phyloP scores from a whole-genome alignment of 2,888 invertebrate species.

The Aethes cnicana region DNA sequence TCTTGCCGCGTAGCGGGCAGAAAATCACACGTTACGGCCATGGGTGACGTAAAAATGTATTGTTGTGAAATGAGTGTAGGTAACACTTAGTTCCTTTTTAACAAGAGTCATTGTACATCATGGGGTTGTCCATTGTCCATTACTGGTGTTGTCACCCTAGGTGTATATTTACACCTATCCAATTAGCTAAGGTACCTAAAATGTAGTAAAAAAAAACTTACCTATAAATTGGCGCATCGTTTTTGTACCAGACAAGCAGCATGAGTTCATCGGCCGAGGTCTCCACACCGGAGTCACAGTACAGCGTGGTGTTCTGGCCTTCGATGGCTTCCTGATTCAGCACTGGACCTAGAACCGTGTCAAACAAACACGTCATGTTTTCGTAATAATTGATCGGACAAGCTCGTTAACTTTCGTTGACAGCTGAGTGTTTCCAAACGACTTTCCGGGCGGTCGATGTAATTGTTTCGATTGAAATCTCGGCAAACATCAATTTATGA shows the following conservation, averaged over 20 bases:
- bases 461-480: conserved; percentile 17
- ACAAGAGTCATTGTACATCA: too few species aligned
- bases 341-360: conserved; percentile 69
- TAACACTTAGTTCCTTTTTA: too few species aligned
- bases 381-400: conserved; percentile 8
- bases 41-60: too few species aligned
- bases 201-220: conserved; percentile 45
- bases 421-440: conserved; percentile 3
- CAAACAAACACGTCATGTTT: conserved; percentile 2
- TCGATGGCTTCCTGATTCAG: conserved; percentile 79
- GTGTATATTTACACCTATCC: too few species aligned
- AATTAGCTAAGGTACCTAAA: too few species aligned
- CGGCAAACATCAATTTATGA: too few species aligned
- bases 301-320: conserved; percentile 76
- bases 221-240: conserved; percentile 84
- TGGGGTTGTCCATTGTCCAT: too few species aligned
- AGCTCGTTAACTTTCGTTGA: conserved; percentile 9
- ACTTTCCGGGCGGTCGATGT: neutral
- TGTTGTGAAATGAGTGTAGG: too few species aligned
- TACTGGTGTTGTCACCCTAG: too few species aligned
- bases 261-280: conserved; percentile 80
- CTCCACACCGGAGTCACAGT: conserved; percentile 81
- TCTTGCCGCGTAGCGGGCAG: too few species aligned
- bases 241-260: conserved; percentile 85
- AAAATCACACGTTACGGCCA: too few species aligned